Evolutionary conservation across 2,888 invertebrate genomes (phyloP).

Genomic region (Drosophila prolongata): DNA sequence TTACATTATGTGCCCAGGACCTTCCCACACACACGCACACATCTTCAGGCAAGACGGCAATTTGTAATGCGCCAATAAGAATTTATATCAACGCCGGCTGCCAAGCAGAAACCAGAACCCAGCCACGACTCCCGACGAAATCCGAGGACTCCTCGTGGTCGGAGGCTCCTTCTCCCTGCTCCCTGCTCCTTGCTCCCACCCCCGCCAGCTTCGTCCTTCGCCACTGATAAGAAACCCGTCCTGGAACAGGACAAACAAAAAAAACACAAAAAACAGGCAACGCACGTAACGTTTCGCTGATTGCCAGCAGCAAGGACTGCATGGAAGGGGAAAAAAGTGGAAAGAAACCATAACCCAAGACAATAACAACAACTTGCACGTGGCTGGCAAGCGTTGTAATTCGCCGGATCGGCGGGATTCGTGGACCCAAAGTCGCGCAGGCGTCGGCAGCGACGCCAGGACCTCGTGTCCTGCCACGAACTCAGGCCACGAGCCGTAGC

Average conservation of each 20-base stretch:
- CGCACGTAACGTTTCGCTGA: conserved; percentile 45
- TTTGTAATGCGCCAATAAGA: conserved; percentile 80
- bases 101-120: conserved; percentile 36
- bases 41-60: conserved; percentile 57
- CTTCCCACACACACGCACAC: conserved; percentile 12
- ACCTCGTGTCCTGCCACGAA: conserved; percentile 30
- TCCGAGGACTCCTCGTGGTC: conserved; percentile 13
- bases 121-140: conserved; percentile 26
- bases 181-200: not conserved
- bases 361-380: conserved; percentile 30
- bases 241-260: conserved; percentile 6
- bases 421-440: conserved; percentile 56
- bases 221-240: conserved; percentile 56
- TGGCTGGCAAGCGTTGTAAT: conserved; percentile 74
- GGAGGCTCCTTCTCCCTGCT: conserved; percentile 15
- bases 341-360: conserved; percentile 31
- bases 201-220: conserved; percentile 24
- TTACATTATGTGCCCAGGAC: conserved; percentile 66
- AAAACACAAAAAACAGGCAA: conserved; percentile 24
- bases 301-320: conserved; percentile 35
- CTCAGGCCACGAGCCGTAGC: not conserved
- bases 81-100: conserved; percentile 71
- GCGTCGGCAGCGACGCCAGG: conserved; percentile 67
- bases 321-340: conserved; percentile 3
- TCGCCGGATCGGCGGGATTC: conserved; percentile 64